Base-by-base conservation (phyloP, 1,140 invertebrate genomes). In the Zaprionus tsacasi region DNA sequence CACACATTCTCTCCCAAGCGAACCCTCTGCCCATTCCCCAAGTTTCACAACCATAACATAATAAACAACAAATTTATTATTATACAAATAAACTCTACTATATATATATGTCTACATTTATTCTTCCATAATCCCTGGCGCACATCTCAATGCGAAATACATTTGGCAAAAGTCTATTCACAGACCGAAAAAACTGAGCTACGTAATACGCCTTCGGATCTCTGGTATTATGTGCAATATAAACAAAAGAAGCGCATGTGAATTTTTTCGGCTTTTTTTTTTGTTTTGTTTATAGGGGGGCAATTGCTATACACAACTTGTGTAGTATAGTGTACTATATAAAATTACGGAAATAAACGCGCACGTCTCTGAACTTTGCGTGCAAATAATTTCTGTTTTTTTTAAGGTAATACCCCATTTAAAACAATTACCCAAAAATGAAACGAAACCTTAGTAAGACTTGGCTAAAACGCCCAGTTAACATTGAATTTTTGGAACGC, bases 221-320 rank as follows among this genome's bases (percentile, higher is more conserved):
- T 60, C 48, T 50, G 40, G 40, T 27, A 35, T 35, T 38, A 38
- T 70, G 52, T 75, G 55, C 60, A 59, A 52, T 61, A 61, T 66
- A 73, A 75, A 69, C 71, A 74, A 45, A 45, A 74, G 65, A 45
- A 74, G 65, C 67, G 71, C 58, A 75, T 77, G 75, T 17, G 75
- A 75, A 60, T 74, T 70, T 78, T 68, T 69, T 69, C 12, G 30
- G 4, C 30, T 13, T 4, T 21, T 59, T 59, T 40, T 15, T 15
- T 58, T 70, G 56, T 25, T 50, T 50, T 50, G 3, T 25, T 50
- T 25, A 50, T 45, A 6, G 64, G 64, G 73, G 75, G 70, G 75
- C 52, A 63, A 77, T 73, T 69, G 36, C 66, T 70, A 30, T 30
- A 17, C 21, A 60, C 33, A 56, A 36, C 61, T 64, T 13, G 50